Conservation (phyloP, 2,888 invertebrate species). For the Habroteleia sp. region DNA sequence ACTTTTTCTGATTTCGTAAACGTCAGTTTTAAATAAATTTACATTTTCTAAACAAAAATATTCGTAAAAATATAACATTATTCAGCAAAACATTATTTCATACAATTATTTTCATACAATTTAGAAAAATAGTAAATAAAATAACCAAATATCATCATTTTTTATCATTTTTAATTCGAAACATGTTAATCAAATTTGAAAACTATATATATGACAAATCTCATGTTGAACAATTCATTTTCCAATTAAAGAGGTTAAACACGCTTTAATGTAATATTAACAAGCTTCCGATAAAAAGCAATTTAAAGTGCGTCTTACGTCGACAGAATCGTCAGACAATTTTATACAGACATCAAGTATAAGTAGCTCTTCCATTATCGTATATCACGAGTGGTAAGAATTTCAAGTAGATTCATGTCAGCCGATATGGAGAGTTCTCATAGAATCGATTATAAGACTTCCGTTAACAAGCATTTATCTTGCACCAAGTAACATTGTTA, state of each 20-base stretch:
- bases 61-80: no score
- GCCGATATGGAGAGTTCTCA: slow-evolving; percentile 54
- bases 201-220: not conserved
- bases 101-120: no score
- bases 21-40: no score
- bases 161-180: no score
- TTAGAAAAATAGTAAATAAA: no score
- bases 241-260: slow-evolving; percentile 12
- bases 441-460: slow-evolving; percentile 40
- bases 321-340: slow-evolving; percentile 28
- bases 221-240: not conserved
- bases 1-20: no score
- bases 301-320: slow-evolving; percentile 42
- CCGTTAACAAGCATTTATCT: slow-evolving; percentile 35
- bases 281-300: slow-evolving; percentile 19
- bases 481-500: slow-evolving; percentile 7
- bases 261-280: slow-evolving; percentile 26
- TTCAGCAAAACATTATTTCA: no score
- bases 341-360: slow-evolving; percentile 26
- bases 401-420: slow-evolving; percentile 40
- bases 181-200: no score
- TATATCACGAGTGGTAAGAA: slow-evolving; percentile 35
- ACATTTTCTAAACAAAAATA: no score
- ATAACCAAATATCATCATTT: no score
- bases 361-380: slow-evolving; percentile 47